Percentiles rank a stretch among this genome's conserved stretches.
Evolutionary conservation across 2,797 vertebrate genomes (phyloP).

Genomic region (Sphenopsis melanotis): DNA sequence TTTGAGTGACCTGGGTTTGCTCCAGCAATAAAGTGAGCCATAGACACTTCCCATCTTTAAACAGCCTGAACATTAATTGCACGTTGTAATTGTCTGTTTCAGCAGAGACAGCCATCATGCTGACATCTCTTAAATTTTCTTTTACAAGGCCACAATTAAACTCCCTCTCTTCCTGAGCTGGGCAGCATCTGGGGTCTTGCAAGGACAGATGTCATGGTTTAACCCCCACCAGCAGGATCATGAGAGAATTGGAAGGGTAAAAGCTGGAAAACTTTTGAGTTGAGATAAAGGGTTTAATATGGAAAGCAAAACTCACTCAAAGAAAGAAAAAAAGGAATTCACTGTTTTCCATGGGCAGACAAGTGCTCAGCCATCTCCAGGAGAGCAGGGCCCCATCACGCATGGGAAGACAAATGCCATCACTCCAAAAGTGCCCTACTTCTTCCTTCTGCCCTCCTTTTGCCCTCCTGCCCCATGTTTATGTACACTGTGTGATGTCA

Average conservation of each 20-base stretch:
- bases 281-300: not conserved
- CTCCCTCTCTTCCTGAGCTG: not conserved
- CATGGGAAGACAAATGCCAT: fast-evolving
- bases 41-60: not conserved
- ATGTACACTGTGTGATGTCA: not conserved
- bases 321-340: not conserved
- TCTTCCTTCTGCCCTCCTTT: not conserved
- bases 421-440: not conserved
- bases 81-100: not conserved
- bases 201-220: not conserved
- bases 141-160: not conserved
- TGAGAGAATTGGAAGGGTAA: not conserved
- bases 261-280: not conserved
- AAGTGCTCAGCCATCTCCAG: not conserved
- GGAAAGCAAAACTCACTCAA: not conserved
- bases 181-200: not conserved
- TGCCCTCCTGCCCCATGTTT: not conserved
- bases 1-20: not conserved
- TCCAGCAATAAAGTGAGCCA: not conserved
- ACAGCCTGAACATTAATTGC: not conserved
- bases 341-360: not conserved
- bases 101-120: not conserved
- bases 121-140: not conserved
- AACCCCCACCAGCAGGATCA: not conserved
- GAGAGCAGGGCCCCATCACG: not conserved